Conservation (phyloP, 2,888 invertebrate species). For the Oxycera nigricornis region DNA sequence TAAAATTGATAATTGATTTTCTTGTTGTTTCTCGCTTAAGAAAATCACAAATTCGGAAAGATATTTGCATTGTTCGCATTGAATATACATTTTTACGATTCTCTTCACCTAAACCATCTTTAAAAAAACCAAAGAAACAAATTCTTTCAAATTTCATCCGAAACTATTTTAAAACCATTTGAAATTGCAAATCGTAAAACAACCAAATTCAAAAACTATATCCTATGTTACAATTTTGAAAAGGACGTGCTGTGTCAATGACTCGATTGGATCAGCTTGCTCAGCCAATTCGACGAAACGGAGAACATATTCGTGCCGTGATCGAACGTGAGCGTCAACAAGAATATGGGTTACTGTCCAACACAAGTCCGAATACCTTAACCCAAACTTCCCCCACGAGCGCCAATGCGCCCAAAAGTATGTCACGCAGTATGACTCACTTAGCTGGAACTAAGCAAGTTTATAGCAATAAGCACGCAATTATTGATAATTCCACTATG, state of each 20-base stretch:
- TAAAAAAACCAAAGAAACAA: slow-evolving; percentile 40
- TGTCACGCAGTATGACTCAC: slow-evolving; percentile 78
- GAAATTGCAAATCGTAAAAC: slow-evolving; percentile 8
- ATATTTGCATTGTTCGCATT: slow-evolving; percentile 25
- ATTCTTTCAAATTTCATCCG: slow-evolving; percentile 28
- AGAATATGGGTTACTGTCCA: slow-evolving; percentile 51
- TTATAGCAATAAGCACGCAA: slow-evolving; percentile 38
- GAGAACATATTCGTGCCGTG: slow-evolving; percentile 61
- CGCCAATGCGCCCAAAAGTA: slow-evolving; percentile 56
- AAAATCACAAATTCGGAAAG: neutral
- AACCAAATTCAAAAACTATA: slow-evolving; percentile 7
- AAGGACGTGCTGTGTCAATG: slow-evolving; percentile 93
- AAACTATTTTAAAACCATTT: neutral
- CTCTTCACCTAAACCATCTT: slow-evolving; percentile 36
- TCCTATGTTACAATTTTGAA: slow-evolving; percentile 41
- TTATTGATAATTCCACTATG: neutral
- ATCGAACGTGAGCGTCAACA: slow-evolving; percentile 61
- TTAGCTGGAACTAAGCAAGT: slow-evolving; percentile 58
- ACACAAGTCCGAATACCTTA: slow-evolving; percentile 51
- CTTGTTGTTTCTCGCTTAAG: too few species aligned
- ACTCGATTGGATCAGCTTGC: slow-evolving; percentile 88
- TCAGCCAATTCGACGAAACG: slow-evolving; percentile 70
- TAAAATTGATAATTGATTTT: too few species aligned
- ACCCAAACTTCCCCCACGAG: slow-evolving; percentile 47
- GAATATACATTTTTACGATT: slow-evolving; percentile 23